phyloP scores from a whole-genome alignment of 2,797 vertebrate genomes.

The Lepidocolaptes lacrymiger region DNA sequence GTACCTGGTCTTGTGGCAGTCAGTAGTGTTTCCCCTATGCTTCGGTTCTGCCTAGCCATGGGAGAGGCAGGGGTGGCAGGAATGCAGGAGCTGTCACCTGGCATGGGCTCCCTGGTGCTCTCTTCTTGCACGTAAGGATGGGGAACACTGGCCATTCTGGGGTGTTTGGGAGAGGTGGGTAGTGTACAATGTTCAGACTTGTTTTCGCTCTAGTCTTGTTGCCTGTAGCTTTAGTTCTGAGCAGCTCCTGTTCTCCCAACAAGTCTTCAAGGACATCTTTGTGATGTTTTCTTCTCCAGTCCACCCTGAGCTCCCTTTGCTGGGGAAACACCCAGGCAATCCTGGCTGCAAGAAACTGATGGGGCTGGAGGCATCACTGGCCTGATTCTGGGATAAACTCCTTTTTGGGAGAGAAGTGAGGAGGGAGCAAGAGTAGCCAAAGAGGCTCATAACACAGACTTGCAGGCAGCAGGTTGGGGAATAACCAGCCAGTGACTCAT shows the following conservation, averaged over 20 bases:
- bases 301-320: not conserved
- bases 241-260: not conserved
- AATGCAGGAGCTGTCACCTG: not conserved
- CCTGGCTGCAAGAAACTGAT: accelerated
- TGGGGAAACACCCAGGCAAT: not conserved
- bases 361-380: accelerated
- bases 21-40: not conserved
- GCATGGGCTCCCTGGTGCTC: not conserved
- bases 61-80: not conserved
- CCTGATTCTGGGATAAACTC: not conserved
- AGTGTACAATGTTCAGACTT: accelerated
- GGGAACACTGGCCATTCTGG: not conserved
- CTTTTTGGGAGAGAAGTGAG: not conserved
- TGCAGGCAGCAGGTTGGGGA: not conserved
- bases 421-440: not conserved
- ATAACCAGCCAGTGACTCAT: accelerated
- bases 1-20: not conserved
- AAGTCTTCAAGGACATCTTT: not conserved
- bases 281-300: not conserved
- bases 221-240: not conserved
- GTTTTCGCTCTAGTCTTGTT: not conserved
- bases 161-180: not conserved
- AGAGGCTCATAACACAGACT: not conserved
- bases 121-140: not conserved
- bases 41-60: not conserved